Evolutionary conservation across 1,140 invertebrate species (phyloP).

Genomic region (Babylonia areolata): DNA sequence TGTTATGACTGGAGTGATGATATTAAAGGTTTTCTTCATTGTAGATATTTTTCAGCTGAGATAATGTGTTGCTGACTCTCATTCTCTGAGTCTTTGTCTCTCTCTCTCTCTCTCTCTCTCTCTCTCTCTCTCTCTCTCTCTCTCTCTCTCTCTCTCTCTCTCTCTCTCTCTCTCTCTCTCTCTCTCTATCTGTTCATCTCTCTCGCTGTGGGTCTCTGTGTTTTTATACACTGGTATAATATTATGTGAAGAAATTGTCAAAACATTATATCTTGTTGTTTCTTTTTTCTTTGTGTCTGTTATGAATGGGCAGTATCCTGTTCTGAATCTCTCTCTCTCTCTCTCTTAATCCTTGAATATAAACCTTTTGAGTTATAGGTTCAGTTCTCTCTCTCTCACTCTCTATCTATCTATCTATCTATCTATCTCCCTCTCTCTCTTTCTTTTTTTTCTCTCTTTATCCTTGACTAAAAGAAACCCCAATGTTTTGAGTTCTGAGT

Average conservation of each 20-base stretch:
- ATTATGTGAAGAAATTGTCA: too few species aligned
- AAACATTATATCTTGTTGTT: background rate
- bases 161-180: conserved; percentile 18
- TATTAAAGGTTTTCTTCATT: too few species aligned
- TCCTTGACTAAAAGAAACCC: too few species aligned
- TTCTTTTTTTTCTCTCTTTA: background rate
- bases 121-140: conserved; percentile 25
- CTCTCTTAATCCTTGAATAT: background rate
- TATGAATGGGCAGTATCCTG: too few species aligned
- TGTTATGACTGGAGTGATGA: too few species aligned
- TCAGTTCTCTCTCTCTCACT: background rate
- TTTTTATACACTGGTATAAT: too few species aligned
- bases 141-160: conserved; percentile 23
- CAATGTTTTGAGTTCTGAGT: too few species aligned
- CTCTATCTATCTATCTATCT: background rate
- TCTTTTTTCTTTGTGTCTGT: background rate
- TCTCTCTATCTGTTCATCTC: too few species aligned
- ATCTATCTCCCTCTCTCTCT: background rate
- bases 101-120: conserved; percentile 38
- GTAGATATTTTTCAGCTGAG: too few species aligned
- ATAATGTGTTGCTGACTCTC: too few species aligned
- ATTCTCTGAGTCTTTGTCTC: conserved; percentile 23
- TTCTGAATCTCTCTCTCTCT: background rate
- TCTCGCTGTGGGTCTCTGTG: too few species aligned
- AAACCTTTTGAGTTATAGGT: background rate